These are phyloP conservation scores for Nansenia antarctica DNA, from an alignment of 2,113 vertebrate species.

Conservation along the genomic window DNA sequence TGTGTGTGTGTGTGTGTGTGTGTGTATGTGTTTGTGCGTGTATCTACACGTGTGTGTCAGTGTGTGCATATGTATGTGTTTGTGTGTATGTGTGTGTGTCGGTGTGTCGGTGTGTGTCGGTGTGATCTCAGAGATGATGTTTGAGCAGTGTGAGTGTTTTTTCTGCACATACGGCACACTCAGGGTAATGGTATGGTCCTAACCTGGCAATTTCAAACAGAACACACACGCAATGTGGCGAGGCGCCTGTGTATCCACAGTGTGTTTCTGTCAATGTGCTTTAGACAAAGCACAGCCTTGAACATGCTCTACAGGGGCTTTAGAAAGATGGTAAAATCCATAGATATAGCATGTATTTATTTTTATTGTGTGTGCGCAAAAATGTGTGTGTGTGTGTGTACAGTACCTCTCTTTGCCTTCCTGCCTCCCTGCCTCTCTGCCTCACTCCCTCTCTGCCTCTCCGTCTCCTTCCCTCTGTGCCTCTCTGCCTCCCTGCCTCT, in stretches of 20 bases:
- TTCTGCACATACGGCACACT: background rate
- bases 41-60: slow-evolving; percentile 6
- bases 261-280: background rate
- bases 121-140: background rate
- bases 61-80: slow-evolving; percentile 11
- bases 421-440: no score
- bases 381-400: slow-evolving; percentile 71
- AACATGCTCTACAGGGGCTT: no score
- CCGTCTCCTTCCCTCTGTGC: no score
- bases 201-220: background rate
- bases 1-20: slow-evolving; percentile 8
- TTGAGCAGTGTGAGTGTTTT: no score
- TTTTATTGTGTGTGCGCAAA: no score
- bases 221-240: background rate
- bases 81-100: slow-evolving; percentile 11
- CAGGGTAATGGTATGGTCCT: background rate
- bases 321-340: no score
- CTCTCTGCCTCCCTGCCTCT: no score
- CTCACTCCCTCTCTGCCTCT: no score
- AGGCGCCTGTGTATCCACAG: background rate
- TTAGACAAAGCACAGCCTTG: background rate
- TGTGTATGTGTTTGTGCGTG: slow-evolving; percentile 11
- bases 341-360: background rate
- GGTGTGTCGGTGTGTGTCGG: slow-evolving; percentile 4
- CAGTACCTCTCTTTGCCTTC: no score